These are phyloP conservation scores for Melipona beecheii DNA, from an alignment of 2,888 invertebrate genomes.

Conservation along the genomic window DNA sequence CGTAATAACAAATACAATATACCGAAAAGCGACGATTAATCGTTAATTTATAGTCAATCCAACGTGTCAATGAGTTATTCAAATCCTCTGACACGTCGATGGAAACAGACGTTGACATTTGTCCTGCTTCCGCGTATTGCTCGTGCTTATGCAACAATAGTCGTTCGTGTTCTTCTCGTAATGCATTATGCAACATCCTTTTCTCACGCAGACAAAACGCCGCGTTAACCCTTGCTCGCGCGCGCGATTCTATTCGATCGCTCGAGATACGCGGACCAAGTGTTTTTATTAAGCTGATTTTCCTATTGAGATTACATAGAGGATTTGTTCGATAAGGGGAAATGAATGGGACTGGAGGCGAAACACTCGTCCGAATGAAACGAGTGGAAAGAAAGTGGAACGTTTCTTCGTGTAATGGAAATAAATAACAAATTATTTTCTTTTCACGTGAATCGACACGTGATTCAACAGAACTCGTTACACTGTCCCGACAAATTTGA, in stretches of 20 bases:
- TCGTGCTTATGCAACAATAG: constrained; percentile 43
- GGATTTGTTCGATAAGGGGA: background rate
- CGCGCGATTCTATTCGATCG: background rate
- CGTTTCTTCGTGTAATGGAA: background rate
- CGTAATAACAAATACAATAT: no score
- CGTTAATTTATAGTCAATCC: background rate
- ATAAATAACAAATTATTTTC: background rate
- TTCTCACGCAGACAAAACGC: constrained; percentile 62
- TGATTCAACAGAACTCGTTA: no score
- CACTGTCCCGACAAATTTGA: no score
- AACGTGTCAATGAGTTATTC: background rate
- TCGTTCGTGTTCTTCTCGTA: constrained; percentile 52
- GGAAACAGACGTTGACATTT: constrained; percentile 47
- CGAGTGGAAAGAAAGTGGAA: background rate
- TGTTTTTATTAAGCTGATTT: background rate
- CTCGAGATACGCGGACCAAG: background rate
- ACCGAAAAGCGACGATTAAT: background rate
- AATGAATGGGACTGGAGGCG: background rate
- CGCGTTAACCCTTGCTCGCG: constrained; percentile 40
- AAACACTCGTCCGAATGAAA: background rate
- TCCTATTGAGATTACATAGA: background rate
- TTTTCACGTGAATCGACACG: background rate
- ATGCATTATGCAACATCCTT: constrained; percentile 59
- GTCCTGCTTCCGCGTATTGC: constrained; percentile 55
- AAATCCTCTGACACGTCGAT: constrained; percentile 12